Base-by-base conservation (phyloP, 2,888 invertebrate species). In the Octonoba sinensis region DNA sequence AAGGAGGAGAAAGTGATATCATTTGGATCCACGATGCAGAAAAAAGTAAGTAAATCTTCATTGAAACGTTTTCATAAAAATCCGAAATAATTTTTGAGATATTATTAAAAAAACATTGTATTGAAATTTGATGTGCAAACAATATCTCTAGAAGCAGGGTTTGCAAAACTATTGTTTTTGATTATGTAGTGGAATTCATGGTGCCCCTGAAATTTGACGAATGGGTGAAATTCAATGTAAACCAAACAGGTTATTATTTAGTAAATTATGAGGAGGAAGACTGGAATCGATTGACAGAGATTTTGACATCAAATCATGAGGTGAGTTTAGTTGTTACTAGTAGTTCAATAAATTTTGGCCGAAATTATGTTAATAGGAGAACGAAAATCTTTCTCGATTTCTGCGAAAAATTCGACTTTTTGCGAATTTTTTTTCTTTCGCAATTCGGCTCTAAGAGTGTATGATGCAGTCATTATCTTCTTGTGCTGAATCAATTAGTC, bases 221-320 rank as follows among this genome's bases (percentile, higher is more conserved):
- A 0, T 95, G 94, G 94, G 88, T 96, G 16, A 97, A 97, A 89
- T 91, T 97, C 74, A 97, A 97, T 88, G 92, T 92, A 83, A 91
- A 93, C 85, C 95, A 96, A 90, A 91, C 93, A 15, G 96, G 97
- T 0, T 97, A 93, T 88, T 97, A 95, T 88, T 91, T 96, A 77
- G 95, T 97, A 0, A 96, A 95, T 87, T 97, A 97, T 87, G 90
- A 92, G 0, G 84, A 87, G 2, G 89, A 90, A 0, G 91, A 93
- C 86, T 96, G 96, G 96, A 85, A 89, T 24, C 86, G 86, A 8
- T 87, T 93, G 16, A 87, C 87, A 18, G 86, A 88, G 0, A 88
- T 90, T 3, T 87, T 92, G n/a, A 84, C 84, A 15, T 85, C 84
- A 20, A 88, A 90, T 84, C 89, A 90, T 67, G 86, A 87, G 85